Conservation (phyloP, 1,140 invertebrate genomes). For the Hycleus phaleratus region DNA sequence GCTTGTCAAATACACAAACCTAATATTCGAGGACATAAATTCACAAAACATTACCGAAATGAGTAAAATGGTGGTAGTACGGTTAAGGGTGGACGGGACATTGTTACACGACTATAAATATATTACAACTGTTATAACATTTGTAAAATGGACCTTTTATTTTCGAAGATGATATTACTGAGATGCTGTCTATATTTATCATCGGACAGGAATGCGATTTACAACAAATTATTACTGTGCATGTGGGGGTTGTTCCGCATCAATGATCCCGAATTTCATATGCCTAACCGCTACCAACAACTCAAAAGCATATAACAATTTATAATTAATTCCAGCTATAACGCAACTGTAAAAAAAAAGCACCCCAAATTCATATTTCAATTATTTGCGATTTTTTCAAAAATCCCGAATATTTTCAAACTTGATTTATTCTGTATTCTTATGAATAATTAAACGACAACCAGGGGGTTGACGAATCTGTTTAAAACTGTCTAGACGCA, state of each 20-base stretch:
- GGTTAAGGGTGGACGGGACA: conserved; percentile 1
- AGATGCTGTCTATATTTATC: conserved; percentile 26
- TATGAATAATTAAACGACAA: no score
- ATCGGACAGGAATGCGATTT: conserved; percentile 28
- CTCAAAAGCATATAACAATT: conserved; percentile 7
- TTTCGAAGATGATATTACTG: conserved; percentile 15
- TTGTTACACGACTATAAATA: conserved; percentile 27
- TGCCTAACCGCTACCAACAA: conserved; percentile 10
- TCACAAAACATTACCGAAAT: conserved; percentile 37
- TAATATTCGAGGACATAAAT: conserved; percentile 40
- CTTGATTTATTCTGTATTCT: no score
- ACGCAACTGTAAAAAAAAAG: no score
- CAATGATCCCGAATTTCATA: conserved; percentile 13
- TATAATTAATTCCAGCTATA: conserved; percentile 8
- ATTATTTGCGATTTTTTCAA: no score
- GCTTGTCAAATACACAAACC: conserved; percentile 30
- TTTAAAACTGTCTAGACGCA: no score
- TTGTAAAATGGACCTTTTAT: conserved; percentile 28
- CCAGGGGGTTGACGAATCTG: no score
- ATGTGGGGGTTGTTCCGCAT: conserved; percentile 16
- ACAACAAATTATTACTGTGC: conserved; percentile 21
- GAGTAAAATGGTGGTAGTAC: conserved; percentile 27
- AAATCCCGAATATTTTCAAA: no score
- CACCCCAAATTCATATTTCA: no score
- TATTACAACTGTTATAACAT: conserved; percentile 24